These are phyloP conservation scores for Corapipo altera DNA, from an alignment of 2,113 vertebrate species.

Conservation along the genomic window DNA sequence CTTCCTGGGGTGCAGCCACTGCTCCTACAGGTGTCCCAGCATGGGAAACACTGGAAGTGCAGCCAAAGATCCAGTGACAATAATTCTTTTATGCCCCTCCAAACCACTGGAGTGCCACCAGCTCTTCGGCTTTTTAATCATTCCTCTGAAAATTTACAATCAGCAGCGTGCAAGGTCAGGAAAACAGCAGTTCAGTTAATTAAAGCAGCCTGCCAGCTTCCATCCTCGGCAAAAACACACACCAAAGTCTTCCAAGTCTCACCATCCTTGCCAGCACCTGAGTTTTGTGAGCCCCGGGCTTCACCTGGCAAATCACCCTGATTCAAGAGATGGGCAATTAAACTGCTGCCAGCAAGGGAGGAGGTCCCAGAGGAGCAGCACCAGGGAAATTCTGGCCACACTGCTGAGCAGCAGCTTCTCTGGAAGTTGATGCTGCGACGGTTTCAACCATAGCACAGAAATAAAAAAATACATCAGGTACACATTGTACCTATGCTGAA, in stretches of 20 bases:
- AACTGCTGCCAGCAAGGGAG: background rate
- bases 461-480: background rate
- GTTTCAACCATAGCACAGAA: background rate
- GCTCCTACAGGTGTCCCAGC: background rate
- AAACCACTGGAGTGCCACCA: background rate
- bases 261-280: fast-evolving
- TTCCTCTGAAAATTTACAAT: background rate
- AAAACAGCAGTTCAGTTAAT: background rate
- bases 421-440: background rate
- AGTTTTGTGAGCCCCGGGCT: background rate
- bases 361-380: background rate
- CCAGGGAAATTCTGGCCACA: background rate
- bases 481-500: background rate
- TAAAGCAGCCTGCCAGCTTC: background rate
- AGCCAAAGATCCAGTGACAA: fast-evolving
- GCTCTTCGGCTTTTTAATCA: background rate
- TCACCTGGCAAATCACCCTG: background rate
- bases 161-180: background rate
- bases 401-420: background rate
- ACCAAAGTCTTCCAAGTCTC: background rate
- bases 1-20: background rate
- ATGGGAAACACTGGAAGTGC: background rate
- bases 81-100: background rate
- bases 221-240: background rate
- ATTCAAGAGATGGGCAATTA: background rate